Percentiles rank a stretch among this genome's conserved stretches.
These are phyloP conservation scores for Enteromius trimaculatus DNA, from an alignment of 2,797 vertebrate species.

Conservation along the genomic window DNA sequence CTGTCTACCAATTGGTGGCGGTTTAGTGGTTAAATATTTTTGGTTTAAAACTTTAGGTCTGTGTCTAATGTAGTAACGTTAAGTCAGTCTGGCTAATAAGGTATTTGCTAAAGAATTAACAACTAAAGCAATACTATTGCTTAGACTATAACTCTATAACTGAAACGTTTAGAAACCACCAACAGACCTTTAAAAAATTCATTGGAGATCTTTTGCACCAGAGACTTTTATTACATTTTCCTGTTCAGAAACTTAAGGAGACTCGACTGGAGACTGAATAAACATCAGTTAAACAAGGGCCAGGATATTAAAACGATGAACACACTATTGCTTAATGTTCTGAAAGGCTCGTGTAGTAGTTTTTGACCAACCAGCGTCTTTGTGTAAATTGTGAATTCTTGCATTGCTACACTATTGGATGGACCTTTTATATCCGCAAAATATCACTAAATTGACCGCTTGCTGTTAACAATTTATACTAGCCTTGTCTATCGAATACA, in stretches of 20 bases:
- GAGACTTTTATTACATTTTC: conserved; percentile 68
- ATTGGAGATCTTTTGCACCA: conserved; percentile 53
- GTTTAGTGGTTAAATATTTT: conserved; percentile 6
- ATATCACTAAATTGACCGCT: neutral
- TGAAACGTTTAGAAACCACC: conserved; percentile 20
- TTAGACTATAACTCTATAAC: conserved; percentile 2
- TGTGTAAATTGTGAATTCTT: neutral
- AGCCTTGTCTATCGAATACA: neutral
- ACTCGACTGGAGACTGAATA: conserved; percentile 53
- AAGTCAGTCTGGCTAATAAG: conserved; percentile 1
- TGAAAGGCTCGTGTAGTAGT: neutral
- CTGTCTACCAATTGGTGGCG: neutral
- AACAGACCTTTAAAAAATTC: conserved; percentile 2
- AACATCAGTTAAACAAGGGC: conserved; percentile 65
- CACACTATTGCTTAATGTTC: conserved; percentile 1
- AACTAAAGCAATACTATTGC: conserved; percentile 15
- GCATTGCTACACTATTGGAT: neutral
- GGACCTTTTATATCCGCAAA: neutral
- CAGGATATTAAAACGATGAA: conserved; percentile 46
- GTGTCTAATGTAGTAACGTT: neutral
- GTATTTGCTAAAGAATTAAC: neutral
- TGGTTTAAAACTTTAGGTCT: neutral
- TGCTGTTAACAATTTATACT: neutral
- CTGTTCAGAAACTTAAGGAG: conserved; percentile 67
- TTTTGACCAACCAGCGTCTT: neutral